Evolutionary conservation across 2,113 vertebrate genomes (phyloP).

Genomic region (Brachionichthys hirsutus): DNA sequence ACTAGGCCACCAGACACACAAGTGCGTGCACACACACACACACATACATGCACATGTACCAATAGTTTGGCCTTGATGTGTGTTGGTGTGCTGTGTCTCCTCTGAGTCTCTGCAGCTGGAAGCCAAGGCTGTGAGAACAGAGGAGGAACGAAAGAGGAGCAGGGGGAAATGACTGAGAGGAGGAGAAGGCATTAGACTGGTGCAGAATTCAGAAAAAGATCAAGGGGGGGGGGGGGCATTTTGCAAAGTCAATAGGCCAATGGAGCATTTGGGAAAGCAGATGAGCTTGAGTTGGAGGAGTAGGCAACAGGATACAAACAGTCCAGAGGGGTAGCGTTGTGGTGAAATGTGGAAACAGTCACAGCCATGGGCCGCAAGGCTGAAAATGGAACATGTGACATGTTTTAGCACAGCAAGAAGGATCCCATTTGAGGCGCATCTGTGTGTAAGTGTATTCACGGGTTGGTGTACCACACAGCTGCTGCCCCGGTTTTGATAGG

Average conservation of each 20-base stretch:
- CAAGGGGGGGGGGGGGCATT: not conserved
- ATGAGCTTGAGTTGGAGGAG: constrained; percentile 19
- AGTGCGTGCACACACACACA: constrained; percentile 11
- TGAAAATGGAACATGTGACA: constrained; percentile 64
- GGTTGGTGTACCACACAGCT: constrained; percentile 34
- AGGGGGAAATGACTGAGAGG: constrained; percentile 6
- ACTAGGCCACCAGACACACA: constrained; percentile 15
- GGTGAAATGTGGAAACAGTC: constrained; percentile 35
- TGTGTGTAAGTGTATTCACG: constrained; percentile 22
- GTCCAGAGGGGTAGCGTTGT: constrained; percentile 20
- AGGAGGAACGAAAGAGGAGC: constrained; percentile 34
- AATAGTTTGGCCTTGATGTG: constrained; percentile 70
- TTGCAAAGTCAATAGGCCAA: too few relatives aligned
- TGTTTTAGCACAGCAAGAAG: constrained; percentile 41
- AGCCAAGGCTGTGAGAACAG: constrained; percentile 55
- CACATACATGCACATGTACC: constrained; percentile 46
- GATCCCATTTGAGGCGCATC: constrained; percentile 45
- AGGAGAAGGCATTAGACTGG: not conserved
- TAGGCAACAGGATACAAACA: constrained; percentile 3
- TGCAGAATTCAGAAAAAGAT: not conserved
- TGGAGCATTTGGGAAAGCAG: not conserved
- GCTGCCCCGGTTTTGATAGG: constrained; percentile 30
- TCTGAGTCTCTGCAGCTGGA: constrained; percentile 67
- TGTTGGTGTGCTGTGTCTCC: constrained; percentile 70
- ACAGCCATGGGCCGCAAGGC: constrained; percentile 28